Conservation (phyloP, 2,113 vertebrate genomes). For the Mustela lutreola region DNA sequence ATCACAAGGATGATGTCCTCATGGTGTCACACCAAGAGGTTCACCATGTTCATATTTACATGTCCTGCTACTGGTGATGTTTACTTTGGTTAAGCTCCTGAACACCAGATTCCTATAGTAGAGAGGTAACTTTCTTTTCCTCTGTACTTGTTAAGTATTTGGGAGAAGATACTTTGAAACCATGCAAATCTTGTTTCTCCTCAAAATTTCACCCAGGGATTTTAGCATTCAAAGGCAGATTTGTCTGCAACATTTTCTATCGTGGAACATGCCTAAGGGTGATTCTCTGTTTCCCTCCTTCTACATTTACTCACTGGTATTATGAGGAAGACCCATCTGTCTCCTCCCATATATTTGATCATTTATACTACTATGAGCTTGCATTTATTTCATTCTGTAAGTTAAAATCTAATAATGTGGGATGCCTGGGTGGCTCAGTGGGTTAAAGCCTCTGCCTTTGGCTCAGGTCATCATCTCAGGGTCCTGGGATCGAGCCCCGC, state of each 20-base stretch:
- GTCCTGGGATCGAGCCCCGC: too few species aligned
- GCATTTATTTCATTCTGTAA: neutral
- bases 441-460: too few species aligned
- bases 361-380: neutral
- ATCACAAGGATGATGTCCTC: neutral
- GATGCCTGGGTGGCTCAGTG: too few species aligned
- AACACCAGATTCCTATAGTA: neutral
- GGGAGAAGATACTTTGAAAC: neutral
- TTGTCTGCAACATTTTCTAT: neutral
- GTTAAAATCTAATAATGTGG: neutral
- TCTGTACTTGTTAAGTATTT: neutral
- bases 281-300: neutral
- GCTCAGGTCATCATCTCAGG: too few species aligned
- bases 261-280: neutral
- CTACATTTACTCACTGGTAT: neutral
- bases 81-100: neutral
- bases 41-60: neutral
- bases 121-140: neutral
- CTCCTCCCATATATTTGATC: neutral
- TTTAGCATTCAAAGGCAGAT: neutral
- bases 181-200: neutral
- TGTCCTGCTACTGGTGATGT: neutral
- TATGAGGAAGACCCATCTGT: neutral
- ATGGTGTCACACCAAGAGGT: neutral
- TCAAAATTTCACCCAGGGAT: slow-evolving; percentile 2